Base-by-base conservation (phyloP, 2,113 vertebrate species). In the Eupsittula cactorum region DNA sequence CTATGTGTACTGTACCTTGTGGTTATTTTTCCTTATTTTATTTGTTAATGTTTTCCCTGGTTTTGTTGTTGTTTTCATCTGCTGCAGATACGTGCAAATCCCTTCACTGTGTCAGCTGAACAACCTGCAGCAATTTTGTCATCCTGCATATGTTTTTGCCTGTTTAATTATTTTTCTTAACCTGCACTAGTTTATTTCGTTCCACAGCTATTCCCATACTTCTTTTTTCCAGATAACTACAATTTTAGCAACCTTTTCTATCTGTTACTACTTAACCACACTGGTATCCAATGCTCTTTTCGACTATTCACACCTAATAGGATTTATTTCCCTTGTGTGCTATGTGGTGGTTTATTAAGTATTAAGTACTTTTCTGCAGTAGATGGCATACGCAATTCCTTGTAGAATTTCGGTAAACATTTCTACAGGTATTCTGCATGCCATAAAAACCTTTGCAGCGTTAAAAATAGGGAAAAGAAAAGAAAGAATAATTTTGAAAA, bases 301-400 rank as follows among this genome's bases (percentile, higher is more conserved):
- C 91, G 87, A 41, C 70, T 69, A 67, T 95, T 96, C 86, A 57
- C 53, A 53, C 46, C 78, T 83, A 78, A 91, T 83, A 89, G 49
- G 39, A 87, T 92, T 94, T 75, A 85, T 91, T 93, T 71, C 67
- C 69, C 63, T 69, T 10, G 3, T 12, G 10, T 75, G 75, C 46
- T 59, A 41, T 20, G 63, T 42, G 53, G 49, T 91, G 62, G 7
- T 85, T 96, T 92, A 81, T 95, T 95, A 95, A 88, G 80, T 82
- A 95, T 95, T 97, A 94, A 93, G 88, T 69, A 65, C 59, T 86
- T 94, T 89, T 33, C 86, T 92, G 81, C 81, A 89, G 82, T 89
- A 95, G 88, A 91, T 88, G 88, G 92, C 86, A 93, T 37, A 89
- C 90, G 59, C 55, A 93, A 77, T 87, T 90, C 87, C 74, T 70